These are phyloP conservation scores for Phylloscopus whistleri DNA, from an alignment of 2,113 vertebrate species.

Conservation along the genomic window DNA sequence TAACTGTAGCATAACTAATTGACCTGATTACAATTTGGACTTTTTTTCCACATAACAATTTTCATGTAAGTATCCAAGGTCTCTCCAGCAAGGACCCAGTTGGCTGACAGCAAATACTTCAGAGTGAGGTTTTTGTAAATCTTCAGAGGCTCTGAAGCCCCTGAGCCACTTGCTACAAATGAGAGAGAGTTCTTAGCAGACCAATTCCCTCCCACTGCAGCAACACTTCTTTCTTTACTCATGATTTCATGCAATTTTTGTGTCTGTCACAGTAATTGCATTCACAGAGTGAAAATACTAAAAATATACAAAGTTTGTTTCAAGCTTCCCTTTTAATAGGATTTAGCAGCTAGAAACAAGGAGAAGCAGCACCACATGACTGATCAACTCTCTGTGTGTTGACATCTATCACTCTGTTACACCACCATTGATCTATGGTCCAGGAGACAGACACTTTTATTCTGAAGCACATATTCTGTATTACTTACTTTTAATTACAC, in stretches of 20 bases:
- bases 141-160: background rate
- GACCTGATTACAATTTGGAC: background rate
- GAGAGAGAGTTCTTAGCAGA: background rate
- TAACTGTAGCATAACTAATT: slow-evolving; percentile 10
- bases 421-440: background rate
- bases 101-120: background rate
- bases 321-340: background rate
- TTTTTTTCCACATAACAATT: background rate
- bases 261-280: background rate
- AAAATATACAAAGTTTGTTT: background rate
- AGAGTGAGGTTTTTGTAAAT: background rate
- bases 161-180: background rate
- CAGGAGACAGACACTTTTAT: background rate
- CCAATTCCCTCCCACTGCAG: background rate
- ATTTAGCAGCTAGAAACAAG: slow-evolving; percentile 12
- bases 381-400: background rate
- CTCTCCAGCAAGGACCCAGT: background rate
- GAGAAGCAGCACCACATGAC: background rate
- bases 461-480: background rate
- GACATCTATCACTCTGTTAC: background rate
- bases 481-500: background rate
- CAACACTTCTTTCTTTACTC: background rate
- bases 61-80: background rate
- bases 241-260: background rate
- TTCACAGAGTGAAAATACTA: background rate